These are phyloP conservation scores for Malurus alboscapulatus DNA, from an alignment of 2,113 vertebrate genomes.

Conservation along the genomic window DNA sequence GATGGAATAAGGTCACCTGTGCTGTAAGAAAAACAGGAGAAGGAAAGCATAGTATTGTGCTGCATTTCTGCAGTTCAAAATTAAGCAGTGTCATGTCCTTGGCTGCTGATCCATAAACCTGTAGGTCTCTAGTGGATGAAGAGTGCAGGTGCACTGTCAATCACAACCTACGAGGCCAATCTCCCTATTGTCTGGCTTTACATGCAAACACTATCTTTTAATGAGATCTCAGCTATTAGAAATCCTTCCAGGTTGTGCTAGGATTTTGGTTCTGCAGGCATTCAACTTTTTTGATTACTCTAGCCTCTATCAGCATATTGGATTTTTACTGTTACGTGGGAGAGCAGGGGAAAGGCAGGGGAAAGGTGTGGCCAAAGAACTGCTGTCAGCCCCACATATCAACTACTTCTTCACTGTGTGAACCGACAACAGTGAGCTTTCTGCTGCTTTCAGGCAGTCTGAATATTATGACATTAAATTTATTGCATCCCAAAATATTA, in stretches of 20 bases:
- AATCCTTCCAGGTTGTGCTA: conserved; percentile 60
- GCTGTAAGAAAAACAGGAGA: neutral
- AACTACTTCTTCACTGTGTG: neutral
- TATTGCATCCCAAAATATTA: neutral
- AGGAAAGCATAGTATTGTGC: neutral
- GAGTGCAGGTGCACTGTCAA: conserved; percentile 16
- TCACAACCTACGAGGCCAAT: neutral
- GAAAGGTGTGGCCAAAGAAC: neutral
- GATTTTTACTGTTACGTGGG: conserved; percentile 19
- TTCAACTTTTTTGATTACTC: conserved; percentile 72
- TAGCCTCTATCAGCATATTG: conserved; percentile 43
- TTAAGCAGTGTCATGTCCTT: neutral
- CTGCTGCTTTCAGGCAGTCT: neutral
- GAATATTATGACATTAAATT: neutral
- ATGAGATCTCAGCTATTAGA: conserved; percentile 85
- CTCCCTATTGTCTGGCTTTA: conserved; percentile 53
- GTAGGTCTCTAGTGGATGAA: conserved; percentile 10
- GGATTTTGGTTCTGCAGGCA: conserved; percentile 59
- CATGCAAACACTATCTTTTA: conserved; percentile 81
- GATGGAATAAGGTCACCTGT: neutral
- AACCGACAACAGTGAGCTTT: neutral
- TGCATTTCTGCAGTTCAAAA: conserved; percentile 18
- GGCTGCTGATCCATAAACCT: neutral
- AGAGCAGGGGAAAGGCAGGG: neutral
- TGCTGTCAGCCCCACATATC: neutral